Percentiles rank a stretch among this genome's conserved stretches.
Conservation (phyloP, 1,140 invertebrate species). For the Drosophila ogumai region DNA sequence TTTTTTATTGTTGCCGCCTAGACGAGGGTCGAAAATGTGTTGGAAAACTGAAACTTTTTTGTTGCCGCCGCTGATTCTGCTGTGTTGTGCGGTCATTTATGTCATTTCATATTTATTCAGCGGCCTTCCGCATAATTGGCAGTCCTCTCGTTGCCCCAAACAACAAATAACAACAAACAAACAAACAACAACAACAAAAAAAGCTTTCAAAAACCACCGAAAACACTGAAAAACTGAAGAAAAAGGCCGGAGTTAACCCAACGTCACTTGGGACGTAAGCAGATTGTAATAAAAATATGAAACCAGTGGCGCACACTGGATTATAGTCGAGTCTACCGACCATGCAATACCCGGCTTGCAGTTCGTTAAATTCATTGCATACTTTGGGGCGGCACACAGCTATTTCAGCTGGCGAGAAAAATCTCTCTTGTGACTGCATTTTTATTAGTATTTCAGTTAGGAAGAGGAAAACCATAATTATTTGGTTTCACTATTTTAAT, state of each 20-base stretch:
- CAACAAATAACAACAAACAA: conserved; percentile 22
- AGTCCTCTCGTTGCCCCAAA: conserved; percentile 42
- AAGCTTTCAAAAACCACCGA: conserved; percentile 42
- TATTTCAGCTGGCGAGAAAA: too few relatives aligned
- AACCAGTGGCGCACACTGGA: conserved; percentile 1
- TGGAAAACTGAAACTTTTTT: conserved; percentile 38
- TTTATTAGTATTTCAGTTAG: neutral
- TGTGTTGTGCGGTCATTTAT: conserved; percentile 68
- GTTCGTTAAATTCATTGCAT: neutral
- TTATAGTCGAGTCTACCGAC: neutral
- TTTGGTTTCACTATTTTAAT: neutral
- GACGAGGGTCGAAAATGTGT: conserved; percentile 63
- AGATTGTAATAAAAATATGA: conserved; percentile 31
- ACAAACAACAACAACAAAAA: conserved; percentile 18
- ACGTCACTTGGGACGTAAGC: conserved; percentile 22
- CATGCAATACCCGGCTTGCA: neutral
- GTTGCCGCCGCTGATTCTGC: conserved; percentile 16
- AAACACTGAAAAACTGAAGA: conserved; percentile 30
- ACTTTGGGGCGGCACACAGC: neutral
- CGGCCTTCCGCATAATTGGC: conserved; percentile 75
- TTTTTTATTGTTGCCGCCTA: conserved; percentile 51
- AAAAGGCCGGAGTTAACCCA: conserved; percentile 22
- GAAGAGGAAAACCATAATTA: neutral
- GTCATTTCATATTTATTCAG: conserved; percentile 80
- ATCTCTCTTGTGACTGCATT: neutral